Percentiles rank a stretch among this genome's conserved stretches.
Conservation (phyloP, 2,797 vertebrate species). For the Microctenopoma steveboyesi region DNA sequence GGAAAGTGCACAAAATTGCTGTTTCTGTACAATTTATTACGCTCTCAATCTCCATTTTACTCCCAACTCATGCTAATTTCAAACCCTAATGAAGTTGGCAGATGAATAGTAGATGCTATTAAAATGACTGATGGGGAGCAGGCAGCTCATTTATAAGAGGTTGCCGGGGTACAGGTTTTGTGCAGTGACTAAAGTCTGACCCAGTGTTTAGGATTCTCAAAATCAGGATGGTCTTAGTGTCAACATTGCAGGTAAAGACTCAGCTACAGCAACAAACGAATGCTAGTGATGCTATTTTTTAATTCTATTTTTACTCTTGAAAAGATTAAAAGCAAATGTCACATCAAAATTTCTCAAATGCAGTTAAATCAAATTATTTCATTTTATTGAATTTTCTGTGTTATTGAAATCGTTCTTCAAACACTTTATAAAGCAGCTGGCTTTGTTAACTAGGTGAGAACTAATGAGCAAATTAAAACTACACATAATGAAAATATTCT, state of each 20-base stretch:
- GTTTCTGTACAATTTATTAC: constrained; percentile 53
- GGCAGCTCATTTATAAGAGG: constrained; percentile 63
- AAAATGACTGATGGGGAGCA: constrained; percentile 69
- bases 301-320: not conserved
- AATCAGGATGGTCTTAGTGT: constrained; percentile 8
- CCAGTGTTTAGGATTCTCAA: constrained; percentile 21
- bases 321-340: not conserved
- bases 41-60: constrained; percentile 60
- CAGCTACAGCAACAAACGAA: constrained; percentile 4
- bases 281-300: not conserved
- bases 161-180: constrained; percentile 53
- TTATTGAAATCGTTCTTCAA: not conserved
- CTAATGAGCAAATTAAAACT: not conserved
- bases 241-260: not conserved
- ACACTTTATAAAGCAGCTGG: not conserved
- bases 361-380: not conserved
- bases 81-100: constrained; percentile 66
- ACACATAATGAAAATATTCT: not conserved
- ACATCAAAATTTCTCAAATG: not conserved
- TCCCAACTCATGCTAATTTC: constrained; percentile 58
- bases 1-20: constrained; percentile 14
- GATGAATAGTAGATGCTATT: constrained; percentile 60
- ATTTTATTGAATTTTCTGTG: not conserved
- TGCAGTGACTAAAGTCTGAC: constrained; percentile 43
- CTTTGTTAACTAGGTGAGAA: not conserved